phyloP scores from a whole-genome alignment of 2,797 vertebrate species.

The Rhinophrynus dorsalis region DNA sequence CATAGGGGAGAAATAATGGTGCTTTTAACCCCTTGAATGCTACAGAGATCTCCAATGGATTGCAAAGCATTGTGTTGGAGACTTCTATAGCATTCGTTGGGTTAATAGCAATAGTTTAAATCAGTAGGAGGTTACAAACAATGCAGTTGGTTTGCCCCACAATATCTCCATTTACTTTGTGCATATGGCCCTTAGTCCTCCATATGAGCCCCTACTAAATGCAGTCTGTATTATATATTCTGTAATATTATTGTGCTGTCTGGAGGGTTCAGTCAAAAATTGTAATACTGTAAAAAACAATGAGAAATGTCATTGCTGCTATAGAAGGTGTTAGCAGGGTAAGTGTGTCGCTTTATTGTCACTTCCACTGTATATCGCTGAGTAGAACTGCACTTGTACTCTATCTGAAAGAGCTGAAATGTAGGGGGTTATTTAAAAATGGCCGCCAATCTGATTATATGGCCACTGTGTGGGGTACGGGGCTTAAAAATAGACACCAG shows the following conservation, averaged over 20 bases:
- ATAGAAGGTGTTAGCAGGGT: conserved; percentile 50
- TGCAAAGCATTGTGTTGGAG: no score
- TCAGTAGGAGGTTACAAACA: no score
- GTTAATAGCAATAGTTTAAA: no score
- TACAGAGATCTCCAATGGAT: no score
- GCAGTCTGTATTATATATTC: conserved; percentile 46
- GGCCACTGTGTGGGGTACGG: no score
- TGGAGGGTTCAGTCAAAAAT: conserved; percentile 46
- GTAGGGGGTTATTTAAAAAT: conserved; percentile 39
- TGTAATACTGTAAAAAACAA: conserved; percentile 45
- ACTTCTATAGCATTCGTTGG: no score
- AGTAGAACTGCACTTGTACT: conserved; percentile 53
- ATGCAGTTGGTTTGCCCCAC: no score
- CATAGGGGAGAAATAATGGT: no score
- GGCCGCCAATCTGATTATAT: conserved; percentile 32
- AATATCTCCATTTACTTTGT: no score
- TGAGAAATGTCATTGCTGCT: conserved; percentile 49
- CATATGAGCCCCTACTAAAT: conserved; percentile 19
- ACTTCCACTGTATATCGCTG: conserved; percentile 46
- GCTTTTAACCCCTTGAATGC: no score
- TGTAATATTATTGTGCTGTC: conserved; percentile 49
- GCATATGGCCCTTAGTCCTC: conserved; percentile 34
- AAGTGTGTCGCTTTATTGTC: conserved; percentile 45
- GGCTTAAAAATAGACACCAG: no score
- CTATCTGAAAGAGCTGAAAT: conserved; percentile 57